Conservation (phyloP, 1,140 invertebrate species). For the Archivesica marissinica region DNA sequence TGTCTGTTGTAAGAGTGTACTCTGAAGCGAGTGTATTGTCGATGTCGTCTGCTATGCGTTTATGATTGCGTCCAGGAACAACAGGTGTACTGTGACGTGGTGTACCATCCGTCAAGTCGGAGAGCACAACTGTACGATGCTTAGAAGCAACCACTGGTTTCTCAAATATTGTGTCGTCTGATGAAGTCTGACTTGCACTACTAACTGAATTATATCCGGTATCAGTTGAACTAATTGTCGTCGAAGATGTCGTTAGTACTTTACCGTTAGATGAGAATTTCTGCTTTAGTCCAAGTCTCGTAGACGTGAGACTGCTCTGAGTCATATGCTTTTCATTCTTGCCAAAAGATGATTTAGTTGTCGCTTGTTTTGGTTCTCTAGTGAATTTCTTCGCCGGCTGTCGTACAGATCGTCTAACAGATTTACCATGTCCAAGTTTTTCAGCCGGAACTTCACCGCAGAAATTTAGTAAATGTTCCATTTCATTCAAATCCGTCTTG, state of each 20-base stretch:
- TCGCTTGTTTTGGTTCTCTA: neutral
- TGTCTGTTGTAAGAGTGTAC: neutral
- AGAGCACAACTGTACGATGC: neutral
- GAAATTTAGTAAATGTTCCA: slow-evolving; percentile 41
- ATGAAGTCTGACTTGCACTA: neutral
- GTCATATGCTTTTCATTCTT: neutral
- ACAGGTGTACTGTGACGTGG: slow-evolving; percentile 55
- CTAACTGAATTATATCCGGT: slow-evolving; percentile 41
- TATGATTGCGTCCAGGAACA: neutral
- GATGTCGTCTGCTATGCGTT: slow-evolving; percentile 4
- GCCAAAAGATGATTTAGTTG: neutral
- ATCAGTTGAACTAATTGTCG: slow-evolving; percentile 44
- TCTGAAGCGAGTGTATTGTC: neutral
- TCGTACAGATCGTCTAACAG: neutral
- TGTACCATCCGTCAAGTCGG: neutral
- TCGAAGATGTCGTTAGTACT: slow-evolving; percentile 18
- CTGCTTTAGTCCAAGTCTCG: slow-evolving; percentile 38
- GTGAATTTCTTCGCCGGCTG: neutral
- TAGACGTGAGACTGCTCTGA: neutral
- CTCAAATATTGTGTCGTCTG: neutral
- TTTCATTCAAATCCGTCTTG: slow-evolving; percentile 40
- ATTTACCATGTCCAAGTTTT: neutral
- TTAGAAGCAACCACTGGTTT: neutral
- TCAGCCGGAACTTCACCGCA: slow-evolving; percentile 48
- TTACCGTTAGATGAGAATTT: slow-evolving; percentile 18